These are phyloP conservation scores for Lasius platythorax DNA, from an alignment of 2,888 invertebrate species.

Conservation along the genomic window DNA sequence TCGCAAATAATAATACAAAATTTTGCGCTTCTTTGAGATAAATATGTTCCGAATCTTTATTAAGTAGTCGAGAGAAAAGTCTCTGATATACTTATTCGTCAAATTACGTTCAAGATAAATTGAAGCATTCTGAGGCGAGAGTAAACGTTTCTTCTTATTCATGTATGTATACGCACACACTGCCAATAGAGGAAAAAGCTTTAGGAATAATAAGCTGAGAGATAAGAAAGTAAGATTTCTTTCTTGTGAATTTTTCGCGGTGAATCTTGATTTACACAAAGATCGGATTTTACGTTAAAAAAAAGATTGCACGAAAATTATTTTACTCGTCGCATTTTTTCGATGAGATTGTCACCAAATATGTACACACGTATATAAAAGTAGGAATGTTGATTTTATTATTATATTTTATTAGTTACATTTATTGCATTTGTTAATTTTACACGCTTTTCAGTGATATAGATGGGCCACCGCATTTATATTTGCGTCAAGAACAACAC, in stretches of 20 bases:
- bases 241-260: conserved; percentile 8
- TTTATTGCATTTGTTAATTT: not conserved
- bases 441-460: conserved; percentile 1
- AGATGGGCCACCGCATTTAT: not conserved
- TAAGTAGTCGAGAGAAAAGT: not conserved
- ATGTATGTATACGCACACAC: conserved; percentile 24
- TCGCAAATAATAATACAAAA: not conserved
- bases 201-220: conserved; percentile 22
- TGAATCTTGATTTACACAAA: not conserved
- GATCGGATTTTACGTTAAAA: not conserved
- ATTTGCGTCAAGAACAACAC: not conserved
- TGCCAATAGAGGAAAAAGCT: conserved; percentile 27
- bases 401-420: not conserved
- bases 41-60: not conserved
- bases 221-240: conserved; percentile 28
- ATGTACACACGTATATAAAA: not conserved
- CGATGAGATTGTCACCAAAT: not conserved
- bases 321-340: conserved; percentile 4
- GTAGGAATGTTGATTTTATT: not conserved
- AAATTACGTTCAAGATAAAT: conserved; percentile 18
- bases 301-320: not conserved
- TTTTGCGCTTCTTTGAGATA: not conserved
- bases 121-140: not conserved
- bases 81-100: not conserved
- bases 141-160: conserved; percentile 17